Evolutionary conservation across 1,140 invertebrate genomes (phyloP), one percentile per base, ranked within the genome.

Genomic region (Lethrus apterus): DNA sequence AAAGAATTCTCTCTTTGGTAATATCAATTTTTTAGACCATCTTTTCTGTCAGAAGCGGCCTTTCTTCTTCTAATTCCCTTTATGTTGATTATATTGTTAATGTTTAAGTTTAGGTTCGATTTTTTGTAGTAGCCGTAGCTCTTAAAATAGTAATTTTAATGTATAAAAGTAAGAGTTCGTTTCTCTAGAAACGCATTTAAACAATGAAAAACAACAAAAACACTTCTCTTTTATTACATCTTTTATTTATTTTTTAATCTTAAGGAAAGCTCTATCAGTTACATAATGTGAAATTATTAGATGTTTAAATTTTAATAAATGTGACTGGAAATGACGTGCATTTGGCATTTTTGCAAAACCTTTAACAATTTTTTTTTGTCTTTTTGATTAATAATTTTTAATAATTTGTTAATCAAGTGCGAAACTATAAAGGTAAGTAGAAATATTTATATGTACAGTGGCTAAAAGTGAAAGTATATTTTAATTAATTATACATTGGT

Each of bases 241-340:
- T 26, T 26, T 26, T 26, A n/a, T 26, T 5, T 26, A 26, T 26
- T 42, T 42, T 45, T 34, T 45, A 40, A 47, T 40, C 32, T 46
- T 46, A 29, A 48, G 30, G n/a, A 54, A 54, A 50, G n/a, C n/a
- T n/a, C 45, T 48, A 48, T 48, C 51, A 40, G 56, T 58, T 58
- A 57, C 54, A 48, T 29, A 17, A 50, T 55, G 49, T 53, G 54
- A 56, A 56, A 59, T 58, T 61, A 59, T n/a, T n/a, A n/a, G 57
- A 58, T 61, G 57, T 61, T 58, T 61, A 59, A 61, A 61, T 54
- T 59, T 59, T 24, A 61, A 61, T 61, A 59, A 61, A 61, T 61
- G 57, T 61, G 57, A 59, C 55, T 59, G 44, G 44, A 45, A n/a
- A n/a, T n/a, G n/a, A n/a, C n/a, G n/a, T n/a, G n/a, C n/a, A n/a